phyloP scores from a whole-genome alignment of 2,888 invertebrate genomes.

The Yponomeuta evonymella region DNA sequence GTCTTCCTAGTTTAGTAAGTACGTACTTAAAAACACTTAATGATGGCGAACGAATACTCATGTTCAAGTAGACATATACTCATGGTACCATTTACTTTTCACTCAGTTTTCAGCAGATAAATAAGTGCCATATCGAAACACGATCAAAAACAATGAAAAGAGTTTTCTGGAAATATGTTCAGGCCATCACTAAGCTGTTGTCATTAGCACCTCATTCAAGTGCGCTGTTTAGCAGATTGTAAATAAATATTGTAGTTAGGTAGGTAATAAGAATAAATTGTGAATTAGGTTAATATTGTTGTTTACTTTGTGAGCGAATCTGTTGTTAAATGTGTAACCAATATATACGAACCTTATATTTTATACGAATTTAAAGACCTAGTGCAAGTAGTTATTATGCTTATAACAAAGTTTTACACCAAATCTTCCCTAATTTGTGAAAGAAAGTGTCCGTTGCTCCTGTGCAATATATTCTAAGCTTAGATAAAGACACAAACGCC shows the following conservation, averaged over 20 bases:
- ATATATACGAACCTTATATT: not conserved
- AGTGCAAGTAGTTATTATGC: no score
- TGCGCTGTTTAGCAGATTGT: not conserved
- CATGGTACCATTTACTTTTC: not conserved
- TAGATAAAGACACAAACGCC: not conserved
- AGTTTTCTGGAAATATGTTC: not conserved
- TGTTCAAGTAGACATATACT: not conserved
- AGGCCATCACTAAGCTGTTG: not conserved
- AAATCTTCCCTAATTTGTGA: not conserved
- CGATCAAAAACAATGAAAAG: not conserved
- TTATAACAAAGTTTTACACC: not conserved
- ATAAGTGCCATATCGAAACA: not conserved
- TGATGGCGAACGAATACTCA: not conserved
- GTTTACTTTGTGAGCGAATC: not conserved
- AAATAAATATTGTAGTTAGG: constrained; percentile 8
- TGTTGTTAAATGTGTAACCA: constrained; percentile 7
- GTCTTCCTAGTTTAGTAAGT: constrained; percentile 25
- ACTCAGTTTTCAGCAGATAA: not conserved
- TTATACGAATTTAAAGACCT: not conserved
- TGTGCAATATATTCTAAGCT: not conserved
- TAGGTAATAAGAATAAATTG: not conserved
- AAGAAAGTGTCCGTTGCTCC: not conserved
- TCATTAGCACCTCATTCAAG: not conserved
- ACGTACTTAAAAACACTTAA: not conserved
- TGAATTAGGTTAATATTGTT: not conserved